Conservation (phyloP, 2,113 vertebrate species). For the Progne subis region DNA sequence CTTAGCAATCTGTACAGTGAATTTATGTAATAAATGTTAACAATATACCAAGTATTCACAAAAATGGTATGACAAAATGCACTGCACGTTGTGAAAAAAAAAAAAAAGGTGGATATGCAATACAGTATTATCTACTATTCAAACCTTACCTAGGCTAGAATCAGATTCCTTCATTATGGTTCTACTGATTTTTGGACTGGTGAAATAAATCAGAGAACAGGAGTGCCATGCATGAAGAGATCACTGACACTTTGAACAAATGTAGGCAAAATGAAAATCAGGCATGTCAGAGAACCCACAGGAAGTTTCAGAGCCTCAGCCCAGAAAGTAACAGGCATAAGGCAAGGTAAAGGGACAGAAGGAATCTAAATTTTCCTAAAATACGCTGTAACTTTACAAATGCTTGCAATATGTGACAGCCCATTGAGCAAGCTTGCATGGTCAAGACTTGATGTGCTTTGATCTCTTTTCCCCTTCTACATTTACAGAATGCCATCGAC, state of each 20-base stretch:
- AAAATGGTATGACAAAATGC: not conserved
- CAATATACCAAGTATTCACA: conserved; percentile 4
- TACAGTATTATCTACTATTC: not conserved
- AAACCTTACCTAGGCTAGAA: not conserved
- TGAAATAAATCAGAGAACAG: not conserved
- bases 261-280: not conserved
- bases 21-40: not conserved
- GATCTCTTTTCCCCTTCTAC: conserved; percentile 44
- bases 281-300: not conserved
- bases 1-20: conserved; percentile 35
- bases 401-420: not conserved
- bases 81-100: not conserved
- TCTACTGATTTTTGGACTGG: not conserved
- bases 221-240: not conserved
- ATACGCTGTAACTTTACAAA: not conserved
- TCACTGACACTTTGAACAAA: not conserved
- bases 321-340: not conserved
- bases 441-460: conserved; percentile 48
- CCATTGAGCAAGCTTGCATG: conserved; percentile 28
- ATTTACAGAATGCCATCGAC: not conserved
- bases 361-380: conserved; percentile 18
- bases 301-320: conserved; percentile 4
- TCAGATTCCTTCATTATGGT: conserved; percentile 18
- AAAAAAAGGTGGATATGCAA: not conserved
- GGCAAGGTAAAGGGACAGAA: not conserved